Evolutionary conservation across 2,888 invertebrate species (phyloP), one percentile per base, ranked within the genome.

Genomic region (Alentia gelatinosa): DNA sequence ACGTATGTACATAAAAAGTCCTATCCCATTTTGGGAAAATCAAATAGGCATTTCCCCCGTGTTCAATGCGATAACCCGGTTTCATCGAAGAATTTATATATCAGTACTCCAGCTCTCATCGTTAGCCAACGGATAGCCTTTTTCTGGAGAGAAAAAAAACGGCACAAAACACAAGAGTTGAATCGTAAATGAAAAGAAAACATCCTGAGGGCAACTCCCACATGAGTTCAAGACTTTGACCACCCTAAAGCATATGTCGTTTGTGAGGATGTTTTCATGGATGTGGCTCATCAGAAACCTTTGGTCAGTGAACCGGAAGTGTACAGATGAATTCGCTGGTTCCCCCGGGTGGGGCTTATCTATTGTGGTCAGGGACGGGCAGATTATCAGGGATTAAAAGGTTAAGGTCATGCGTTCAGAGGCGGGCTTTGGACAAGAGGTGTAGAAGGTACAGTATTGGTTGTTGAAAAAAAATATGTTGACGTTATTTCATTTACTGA

Each of bases 141-240:
- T n/a, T n/a, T n/a, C n/a, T n/a, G n/a, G n/a, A n/a, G n/a, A n/a
- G n/a, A n/a, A n/a, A n/a, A 68, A 68, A 68, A 68, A 68, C 30
- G 68, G n/a, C 23, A 68, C 68, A 68, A 68, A 26, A 68, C 26
- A 9, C 26, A 68, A 68, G 26, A 30, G 68, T n/a, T 68, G 68
- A 68, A 68, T 68, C 5, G 30, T 30, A 68, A 68, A 68, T 68
- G 68, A 68, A 68, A 68, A 68, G 68, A 68, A 68, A 68, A 68
- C 68, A 68, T 26, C 68, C 68, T 5, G 12, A 1, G 68, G 68
- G 30, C n/a, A 33, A 26, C 19, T 19, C 47, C 47, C 19, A 19
- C 19, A 19, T 7, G 47, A 47, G 9, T 47, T 19, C 47, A 7
- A 47, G 9, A 7, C 47, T 47, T 47, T 47, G 47, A 47, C 47